Base-by-base conservation (phyloP, 1,140 invertebrate species). In the Anoplolepis gracilipes region DNA sequence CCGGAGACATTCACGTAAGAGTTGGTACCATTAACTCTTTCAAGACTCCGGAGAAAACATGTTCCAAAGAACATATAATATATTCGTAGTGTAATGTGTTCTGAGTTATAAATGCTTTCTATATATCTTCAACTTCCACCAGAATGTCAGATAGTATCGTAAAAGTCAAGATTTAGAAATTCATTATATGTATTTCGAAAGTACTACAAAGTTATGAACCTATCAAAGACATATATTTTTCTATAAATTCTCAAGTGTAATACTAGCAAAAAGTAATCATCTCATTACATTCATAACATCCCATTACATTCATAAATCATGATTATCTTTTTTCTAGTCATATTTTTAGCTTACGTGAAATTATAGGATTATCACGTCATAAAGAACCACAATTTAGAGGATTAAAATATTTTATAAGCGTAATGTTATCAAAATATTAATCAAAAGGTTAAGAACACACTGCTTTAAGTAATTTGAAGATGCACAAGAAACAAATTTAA, bases 81-180 rank as follows among this genome's bases (percentile, higher is more conserved):
- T 22, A 62, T 65, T 65, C 42, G n/a, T 65, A 10, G 3, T 25
- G 61, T 65, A 49, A 25, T 28, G 22, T n/a, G 39, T 77, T 42
- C 25, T 16, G 42, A 65, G 30, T 65, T 42, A 65, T 77, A 22
- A 16, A 77, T 65, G 19, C 39, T 78, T 78, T 65, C 59, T 42
- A 78, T 42, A 39, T 61, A 46, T 49, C 25, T 42, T 62, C 36
- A 62, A 53, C 57, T 64, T 77, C 75, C 36, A 62, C 6, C 30
- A 46, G n/a, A 16, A 22, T 65, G 39, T 78, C 61, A 33, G 11
- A 25, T 42, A 42, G 13, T 16, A n/a, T 10, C 13, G 16, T n/a
- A 61, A 76, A 61, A 49, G 5, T 65, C 5, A 33, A 65, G 59
- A 33, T 65, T 65, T 78, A 78, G 28, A 78, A 65, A 78, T 30